A percentile compares a stretch with the other conserved stretches of the same genome.
These are phyloP conservation scores for Homalodisca vitripennis DNA, from an alignment of 1,140 invertebrate species.

Conservation along the genomic window DNA sequence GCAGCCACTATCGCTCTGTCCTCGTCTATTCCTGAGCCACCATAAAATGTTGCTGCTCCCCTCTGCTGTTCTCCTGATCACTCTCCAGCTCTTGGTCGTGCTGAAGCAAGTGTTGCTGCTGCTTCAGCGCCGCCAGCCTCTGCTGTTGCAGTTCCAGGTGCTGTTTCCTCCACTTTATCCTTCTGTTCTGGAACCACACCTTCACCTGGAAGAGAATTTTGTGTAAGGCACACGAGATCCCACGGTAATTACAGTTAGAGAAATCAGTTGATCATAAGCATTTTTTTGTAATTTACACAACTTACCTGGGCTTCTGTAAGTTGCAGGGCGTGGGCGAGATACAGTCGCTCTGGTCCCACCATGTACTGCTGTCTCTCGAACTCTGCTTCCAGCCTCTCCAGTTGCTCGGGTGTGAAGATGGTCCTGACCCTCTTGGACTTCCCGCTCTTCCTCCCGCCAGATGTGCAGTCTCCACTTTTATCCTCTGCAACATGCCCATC, in stretches of 20 bases:
- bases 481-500: slow-evolving; percentile 36
- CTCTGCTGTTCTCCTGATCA: slow-evolving; percentile 28
- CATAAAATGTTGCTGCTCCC: slow-evolving; percentile 22
- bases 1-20: background rate
- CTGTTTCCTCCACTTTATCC: slow-evolving; percentile 95
- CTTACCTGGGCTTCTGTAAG: slow-evolving; percentile 87
- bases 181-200: slow-evolving; percentile 96
- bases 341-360: slow-evolving; percentile 89
- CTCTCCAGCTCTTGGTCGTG: slow-evolving; percentile 29
- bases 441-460: slow-evolving; percentile 32
- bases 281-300: too few species aligned
- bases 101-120: slow-evolving; percentile 55
- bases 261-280: too few species aligned
- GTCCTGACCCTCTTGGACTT: slow-evolving; percentile 82
- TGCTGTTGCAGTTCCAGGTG: slow-evolving; percentile 90
- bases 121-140: slow-evolving; percentile 72
- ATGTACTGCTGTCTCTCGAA: slow-evolving; percentile 94
- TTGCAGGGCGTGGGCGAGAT: slow-evolving; percentile 82
- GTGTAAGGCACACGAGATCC: too few species aligned
- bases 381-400: slow-evolving; percentile 87
- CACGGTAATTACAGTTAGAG: too few species aligned
- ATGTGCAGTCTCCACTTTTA: slow-evolving; percentile 34
- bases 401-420: slow-evolving; percentile 92
- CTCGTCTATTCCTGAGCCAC: background rate
- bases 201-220: slow-evolving; percentile 79